phyloP scores from a whole-genome alignment of 2,113 vertebrate species.

The Amphilophus citrinellus region DNA sequence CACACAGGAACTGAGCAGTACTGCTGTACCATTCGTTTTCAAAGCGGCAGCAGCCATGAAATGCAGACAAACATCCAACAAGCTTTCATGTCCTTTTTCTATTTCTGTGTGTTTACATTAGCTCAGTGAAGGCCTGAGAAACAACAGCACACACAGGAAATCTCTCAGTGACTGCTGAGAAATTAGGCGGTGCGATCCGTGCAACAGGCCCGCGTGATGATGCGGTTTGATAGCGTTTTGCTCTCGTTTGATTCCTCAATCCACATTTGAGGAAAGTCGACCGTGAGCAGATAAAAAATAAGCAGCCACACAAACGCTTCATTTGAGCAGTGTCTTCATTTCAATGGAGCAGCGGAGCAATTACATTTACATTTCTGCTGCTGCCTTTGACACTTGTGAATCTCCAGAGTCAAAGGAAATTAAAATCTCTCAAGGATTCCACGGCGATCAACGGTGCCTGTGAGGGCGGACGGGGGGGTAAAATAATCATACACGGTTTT shows the following conservation, averaged over 20 bases:
- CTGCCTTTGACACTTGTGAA: slow-evolving; percentile 34
- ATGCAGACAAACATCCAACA: slow-evolving; percentile 38
- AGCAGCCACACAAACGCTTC: neutral
- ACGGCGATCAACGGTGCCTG: slow-evolving; percentile 15
- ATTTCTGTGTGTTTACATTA: slow-evolving; percentile 22
- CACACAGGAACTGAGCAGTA: neutral
- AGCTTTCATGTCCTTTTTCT: slow-evolving; percentile 35
- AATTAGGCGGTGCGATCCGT: neutral
- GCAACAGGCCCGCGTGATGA: slow-evolving; percentile 2
- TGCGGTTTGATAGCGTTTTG: slow-evolving; percentile 19
- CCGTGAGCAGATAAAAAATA: neutral
- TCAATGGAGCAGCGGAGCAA: slow-evolving; percentile 48
- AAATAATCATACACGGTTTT: slow-evolving; percentile 72
- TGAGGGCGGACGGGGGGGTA: slow-evolving; percentile 7
- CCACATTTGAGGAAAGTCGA: neutral
- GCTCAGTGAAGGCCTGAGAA: neutral
- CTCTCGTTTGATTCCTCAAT: neutral
- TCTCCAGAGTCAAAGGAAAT: slow-evolving; percentile 60
- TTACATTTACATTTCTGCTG: slow-evolving; percentile 59
- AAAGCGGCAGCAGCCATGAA: slow-evolving; percentile 27
- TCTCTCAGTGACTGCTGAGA: neutral
- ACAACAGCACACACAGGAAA: neutral
- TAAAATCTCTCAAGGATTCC: slow-evolving; percentile 60
- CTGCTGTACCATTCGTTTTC: slow-evolving; percentile 20
- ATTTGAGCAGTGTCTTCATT: slow-evolving; percentile 49